A percentile compares a stretch with the other conserved stretches of the same genome.
Conservation (phyloP, 1,140 invertebrate species). For the Heliconius eleuchia region DNA sequence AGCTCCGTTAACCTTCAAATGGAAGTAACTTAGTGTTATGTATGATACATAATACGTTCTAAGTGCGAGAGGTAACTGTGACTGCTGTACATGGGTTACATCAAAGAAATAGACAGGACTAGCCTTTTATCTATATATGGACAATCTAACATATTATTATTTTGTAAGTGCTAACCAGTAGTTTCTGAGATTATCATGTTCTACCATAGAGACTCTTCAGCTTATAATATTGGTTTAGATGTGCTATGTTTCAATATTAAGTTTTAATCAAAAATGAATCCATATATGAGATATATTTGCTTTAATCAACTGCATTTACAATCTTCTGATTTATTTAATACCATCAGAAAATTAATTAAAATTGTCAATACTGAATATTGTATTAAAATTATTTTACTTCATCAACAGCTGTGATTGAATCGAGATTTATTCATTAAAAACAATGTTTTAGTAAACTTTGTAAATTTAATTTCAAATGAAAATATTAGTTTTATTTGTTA, state of each 20-base stretch:
- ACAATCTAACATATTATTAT: too few relatives aligned
- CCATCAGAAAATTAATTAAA: neutral
- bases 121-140: too few relatives aligned
- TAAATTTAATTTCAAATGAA: conserved; percentile 1
- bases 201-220: too few relatives aligned
- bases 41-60: too few relatives aligned
- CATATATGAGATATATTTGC: neutral
- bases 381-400: neutral
- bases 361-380: conserved; percentile 1
- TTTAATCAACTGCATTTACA: neutral
- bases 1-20: too few relatives aligned
- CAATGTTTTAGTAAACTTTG: neutral
- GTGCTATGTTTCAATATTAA: neutral
- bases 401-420: neutral
- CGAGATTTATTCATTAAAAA: neutral
- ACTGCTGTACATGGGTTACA: too few relatives aligned
- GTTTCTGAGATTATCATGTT: too few relatives aligned
- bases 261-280: neutral
- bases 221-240: neutral
- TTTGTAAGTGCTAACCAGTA: too few relatives aligned
- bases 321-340: neutral
- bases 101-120: too few relatives aligned
- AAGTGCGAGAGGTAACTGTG: too few relatives aligned
- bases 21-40: too few relatives aligned
- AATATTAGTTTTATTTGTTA: neutral